phyloP scores from a whole-genome alignment of 2,797 vertebrate species.

The Salarias fasciatus region DNA sequence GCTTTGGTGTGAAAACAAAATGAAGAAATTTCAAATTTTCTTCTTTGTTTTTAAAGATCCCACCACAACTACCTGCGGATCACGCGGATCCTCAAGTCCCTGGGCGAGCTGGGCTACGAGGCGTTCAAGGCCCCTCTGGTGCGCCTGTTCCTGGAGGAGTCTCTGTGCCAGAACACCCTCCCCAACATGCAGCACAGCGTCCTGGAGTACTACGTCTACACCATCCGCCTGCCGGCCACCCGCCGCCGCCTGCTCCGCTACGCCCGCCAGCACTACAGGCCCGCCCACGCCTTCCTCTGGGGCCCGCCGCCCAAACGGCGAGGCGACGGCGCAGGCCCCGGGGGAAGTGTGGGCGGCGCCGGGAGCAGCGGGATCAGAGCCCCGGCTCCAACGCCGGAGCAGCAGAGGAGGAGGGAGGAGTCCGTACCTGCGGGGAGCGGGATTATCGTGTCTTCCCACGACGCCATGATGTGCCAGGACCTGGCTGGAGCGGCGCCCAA shows the following conservation, averaged over 20 bases:
- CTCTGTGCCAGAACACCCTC: constrained; percentile 89
- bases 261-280: constrained; percentile 89
- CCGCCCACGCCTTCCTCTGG: constrained; percentile 95
- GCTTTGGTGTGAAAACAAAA: no score
- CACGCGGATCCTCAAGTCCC: constrained; percentile 97
- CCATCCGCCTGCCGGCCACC: constrained; percentile 89
- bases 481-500: constrained; percentile 35
- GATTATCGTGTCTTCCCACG: constrained; percentile 58
- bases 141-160: constrained; percentile 92
- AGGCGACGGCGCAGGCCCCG: constrained; percentile 63
- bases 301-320: constrained; percentile 85
- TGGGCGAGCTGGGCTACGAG: constrained; percentile 96
- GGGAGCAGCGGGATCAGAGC: constrained; percentile 76
- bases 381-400: constrained; percentile 71
- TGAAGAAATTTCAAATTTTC: fast-evolving
- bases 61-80: constrained; percentile 99
- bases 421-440: constrained; percentile 24
- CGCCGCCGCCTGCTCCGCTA: constrained; percentile 92
- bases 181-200: constrained; percentile 95
- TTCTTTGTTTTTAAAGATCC: constrained; percentile 80
- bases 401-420: constrained; percentile 56
- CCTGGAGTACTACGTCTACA: constrained; percentile 97
- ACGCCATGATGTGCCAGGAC: constrained; percentile 48
- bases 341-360: constrained; percentile 47
- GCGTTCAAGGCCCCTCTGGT: constrained; percentile 94